Base-by-base conservation (phyloP, 2,888 invertebrate species). In the Cepaea hortensis region DNA sequence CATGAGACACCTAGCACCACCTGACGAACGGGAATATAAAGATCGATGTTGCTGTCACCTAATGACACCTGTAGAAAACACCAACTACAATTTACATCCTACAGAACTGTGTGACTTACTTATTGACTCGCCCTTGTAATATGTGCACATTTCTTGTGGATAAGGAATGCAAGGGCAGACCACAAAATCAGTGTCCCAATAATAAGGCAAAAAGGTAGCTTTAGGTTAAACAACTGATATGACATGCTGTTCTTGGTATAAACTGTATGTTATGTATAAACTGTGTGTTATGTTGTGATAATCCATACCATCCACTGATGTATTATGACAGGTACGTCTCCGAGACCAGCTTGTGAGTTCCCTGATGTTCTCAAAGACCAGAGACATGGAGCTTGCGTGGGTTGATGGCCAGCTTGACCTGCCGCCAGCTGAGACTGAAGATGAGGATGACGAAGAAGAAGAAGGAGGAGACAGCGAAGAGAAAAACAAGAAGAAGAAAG, bases 351-450 rank as follows among this genome's bases (percentile, higher is more conserved):
- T 99, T 88, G 97, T 99, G 90, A 97, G 97, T 0, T 96, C 97
- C 13, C 95, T 99, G 87, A 96, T 96, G 89, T 98, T 99, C 95
- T 96, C 97, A 88, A 96, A 96, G 92, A 96, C 97, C 2, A 96
- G 96, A 79, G 98, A 98, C 92, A 97, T 97, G 0, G 99, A 99
- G 94, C 96, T 99, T n/a, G 98, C 99, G 0, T 99, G 99, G 99
- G 95, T 99, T 18, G 97, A 98, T 93, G 98, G 97, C 0, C 85
- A 90, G 87, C 88, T 94, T 11, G 91, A 91, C 80, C 84, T 92
- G 86, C 90, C 84, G 0, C 55, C 55, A 13, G 84, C 55, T 61
- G 84, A 83, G 48, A 0, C 55, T 6, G 76, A 79, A 50, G 86
- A 86, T 55, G 87, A 87, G 72, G 85, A 88, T 9, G 81, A 81